A percentile compares a stretch with the other conserved stretches of the same genome.
Conservation (phyloP, 2,888 invertebrate species). For the Agrochola lychnidis region DNA sequence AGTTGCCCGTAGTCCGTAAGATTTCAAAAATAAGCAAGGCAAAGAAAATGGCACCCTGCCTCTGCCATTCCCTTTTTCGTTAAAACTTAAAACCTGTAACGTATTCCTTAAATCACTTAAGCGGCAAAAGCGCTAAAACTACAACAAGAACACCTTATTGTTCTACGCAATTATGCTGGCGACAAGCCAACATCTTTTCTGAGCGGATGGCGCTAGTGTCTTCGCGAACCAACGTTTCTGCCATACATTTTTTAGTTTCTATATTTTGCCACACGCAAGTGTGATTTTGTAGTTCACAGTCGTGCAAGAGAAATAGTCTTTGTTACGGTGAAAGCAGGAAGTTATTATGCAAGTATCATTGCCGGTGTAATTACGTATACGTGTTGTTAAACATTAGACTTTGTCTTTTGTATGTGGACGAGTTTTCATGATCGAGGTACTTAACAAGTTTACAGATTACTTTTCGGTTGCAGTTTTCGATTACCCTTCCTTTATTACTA, state of each 20-base stretch:
- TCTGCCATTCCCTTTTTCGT: constrained; percentile 5
- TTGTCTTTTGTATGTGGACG: constrained; percentile 46
- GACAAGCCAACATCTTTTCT: constrained; percentile 25
- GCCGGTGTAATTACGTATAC: constrained; percentile 72
- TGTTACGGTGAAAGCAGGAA: constrained; percentile 87
- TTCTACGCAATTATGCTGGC: constrained; percentile 56
- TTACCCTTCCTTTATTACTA: too few relatives aligned
- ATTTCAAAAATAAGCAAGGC: neutral
- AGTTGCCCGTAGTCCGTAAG: neutral
- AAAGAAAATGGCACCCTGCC: neutral
- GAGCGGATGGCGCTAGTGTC: constrained; percentile 58
- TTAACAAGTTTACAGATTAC: too few relatives aligned
- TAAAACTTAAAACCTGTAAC: neutral
- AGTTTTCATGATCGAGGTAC: too few relatives aligned
- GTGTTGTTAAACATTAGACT: constrained; percentile 57
- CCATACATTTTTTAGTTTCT: constrained; percentile 54
- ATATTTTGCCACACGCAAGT: constrained; percentile 62
- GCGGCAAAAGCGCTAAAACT: constrained; percentile 29
- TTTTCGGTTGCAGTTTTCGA: too few relatives aligned
- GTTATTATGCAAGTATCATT: constrained; percentile 82
- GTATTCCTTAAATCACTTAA: constrained; percentile 30
- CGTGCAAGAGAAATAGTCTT: constrained; percentile 71
- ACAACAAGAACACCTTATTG: constrained; percentile 59
- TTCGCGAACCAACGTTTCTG: constrained; percentile 10
- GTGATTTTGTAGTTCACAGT: constrained; percentile 63